Evolutionary conservation across 2,797 vertebrate species (phyloP), one percentile per base, ranked within the genome.

Genomic region (Darevskia nairensis): DNA sequence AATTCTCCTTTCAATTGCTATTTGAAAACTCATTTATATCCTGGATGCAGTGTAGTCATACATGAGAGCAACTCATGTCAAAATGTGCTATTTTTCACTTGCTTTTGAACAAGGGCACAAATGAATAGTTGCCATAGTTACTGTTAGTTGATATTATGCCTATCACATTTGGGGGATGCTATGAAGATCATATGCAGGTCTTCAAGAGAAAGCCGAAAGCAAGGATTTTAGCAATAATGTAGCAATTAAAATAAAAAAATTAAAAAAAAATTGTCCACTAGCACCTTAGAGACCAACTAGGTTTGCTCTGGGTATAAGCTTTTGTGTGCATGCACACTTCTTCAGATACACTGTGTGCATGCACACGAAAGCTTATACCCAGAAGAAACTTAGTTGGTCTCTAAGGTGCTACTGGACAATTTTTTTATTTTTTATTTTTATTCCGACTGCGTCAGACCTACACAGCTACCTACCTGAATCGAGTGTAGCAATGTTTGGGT

Each of bases 121-220:
- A 55, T 19, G 2, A 59, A 32, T 17, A 50, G 94, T 96, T 95
- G 91, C 94, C 89, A 94, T 93, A 92, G 93, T 86, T 91, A 95
- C 92, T 25, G 64, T 80, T 90, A 64, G 80, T 92, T 94, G 90
- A 90, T 88, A 90, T 6, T 35, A 90, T 85, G 77, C 69, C 77
- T 89, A 84, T 90, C 86, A 25, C 79, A 82, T 50, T 82, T 8
- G 1, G 39, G 68, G 89, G 46, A 89, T 79, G 35, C 39, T 89
- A 82, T 86, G 91, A 88, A 89, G 86, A 92, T 66, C 59, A 55
- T 39, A 86, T 91, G 76, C 80, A 82, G 82, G 68, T 82, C 93
- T 64, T 84, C 86, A 92, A 91, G 55, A 75, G n/a, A 46, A 87
- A 87, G 88, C 91, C 92, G 90, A 88, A 93, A 92, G 88, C 84